A percentile compares a stretch with the other conserved stretches of the same genome.
These are phyloP conservation scores for Incurvaria masculella DNA, from an alignment of 2,888 invertebrate genomes.

Conservation along the genomic window DNA sequence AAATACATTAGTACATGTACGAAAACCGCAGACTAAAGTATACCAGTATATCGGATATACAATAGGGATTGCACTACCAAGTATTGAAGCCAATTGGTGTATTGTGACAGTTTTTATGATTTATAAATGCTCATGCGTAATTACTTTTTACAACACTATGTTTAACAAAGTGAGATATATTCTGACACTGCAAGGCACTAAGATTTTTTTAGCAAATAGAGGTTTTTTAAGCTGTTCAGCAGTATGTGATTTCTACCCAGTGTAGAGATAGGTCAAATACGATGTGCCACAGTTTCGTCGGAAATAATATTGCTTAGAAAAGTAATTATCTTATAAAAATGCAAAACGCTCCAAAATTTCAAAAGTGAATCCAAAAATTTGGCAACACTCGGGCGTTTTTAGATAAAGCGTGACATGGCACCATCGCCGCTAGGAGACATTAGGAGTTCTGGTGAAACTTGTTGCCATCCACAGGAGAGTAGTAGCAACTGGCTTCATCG, in stretches of 20 bases:
- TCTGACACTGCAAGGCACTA: slow-evolving; percentile 2
- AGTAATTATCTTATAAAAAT: slow-evolving; percentile 8
- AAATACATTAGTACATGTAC: slow-evolving; percentile 9
- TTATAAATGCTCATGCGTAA: neutral
- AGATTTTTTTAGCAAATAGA: slow-evolving; percentile 1
- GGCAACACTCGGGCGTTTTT: slow-evolving; percentile 8
- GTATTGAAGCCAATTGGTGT: neutral
- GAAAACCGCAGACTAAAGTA: slow-evolving; percentile 10
- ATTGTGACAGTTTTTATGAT: slow-evolving; percentile 12
- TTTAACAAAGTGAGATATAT: slow-evolving; percentile 20
- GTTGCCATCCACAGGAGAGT: slow-evolving; percentile 78
- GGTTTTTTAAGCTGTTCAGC: neutral
- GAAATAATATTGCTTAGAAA: too few species aligned
- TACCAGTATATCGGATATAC: slow-evolving; percentile 12
- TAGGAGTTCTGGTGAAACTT: slow-evolving; percentile 50
- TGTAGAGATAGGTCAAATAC: neutral
- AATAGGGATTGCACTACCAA: slow-evolving; percentile 6
- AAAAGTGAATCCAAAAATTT: slow-evolving; percentile 6
- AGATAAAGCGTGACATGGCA: neutral
- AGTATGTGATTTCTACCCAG: too few species aligned
- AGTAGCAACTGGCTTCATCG: slow-evolving; percentile 84
- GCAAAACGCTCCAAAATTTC: slow-evolving; percentile 8
- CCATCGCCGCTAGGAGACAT: neutral
- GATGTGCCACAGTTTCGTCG: slow-evolving; percentile 9
- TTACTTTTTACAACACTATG: slow-evolving; percentile 2